phyloP scores from a whole-genome alignment of 2,888 invertebrate genomes.

The Sussaba pulchella region DNA sequence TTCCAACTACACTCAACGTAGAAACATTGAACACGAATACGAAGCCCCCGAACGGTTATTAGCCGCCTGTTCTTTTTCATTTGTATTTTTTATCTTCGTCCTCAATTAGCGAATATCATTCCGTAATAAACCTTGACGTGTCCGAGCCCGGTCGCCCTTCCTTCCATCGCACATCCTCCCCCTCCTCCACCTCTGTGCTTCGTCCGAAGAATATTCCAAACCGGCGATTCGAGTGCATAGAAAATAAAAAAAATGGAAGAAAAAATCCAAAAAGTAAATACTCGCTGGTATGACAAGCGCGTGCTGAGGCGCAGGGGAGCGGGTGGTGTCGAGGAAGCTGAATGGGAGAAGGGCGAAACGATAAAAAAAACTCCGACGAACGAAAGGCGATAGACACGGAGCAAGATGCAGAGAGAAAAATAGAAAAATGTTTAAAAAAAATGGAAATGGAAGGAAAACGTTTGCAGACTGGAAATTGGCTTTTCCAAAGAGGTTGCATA shows the following conservation, averaged over 20 bases:
- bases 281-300: constrained; percentile 36
- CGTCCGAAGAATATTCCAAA: constrained; percentile 8
- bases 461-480: constrained; percentile 70
- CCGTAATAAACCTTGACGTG: constrained; percentile 83
- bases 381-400: constrained; percentile 30
- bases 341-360: constrained; percentile 48
- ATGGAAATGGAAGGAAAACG: constrained; percentile 28
- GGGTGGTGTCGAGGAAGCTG: constrained; percentile 27
- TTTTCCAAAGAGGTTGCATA: constrained; percentile 77
- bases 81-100: constrained; percentile 84
- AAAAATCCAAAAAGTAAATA: constrained; percentile 13
- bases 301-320: background rate
- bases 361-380: constrained; percentile 53
- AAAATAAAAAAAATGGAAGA: constrained; percentile 8
- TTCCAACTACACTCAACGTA: constrained; percentile 17
- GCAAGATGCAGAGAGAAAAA: constrained; percentile 17
- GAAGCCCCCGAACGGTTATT: constrained; percentile 79
- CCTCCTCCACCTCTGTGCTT: background rate
- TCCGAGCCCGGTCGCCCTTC: constrained; percentile 68
- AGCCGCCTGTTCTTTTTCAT: constrained; percentile 80
- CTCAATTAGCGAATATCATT: constrained; percentile 84
- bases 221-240: no score
- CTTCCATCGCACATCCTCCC: background rate
- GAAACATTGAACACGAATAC: constrained; percentile 59
- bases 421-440: constrained; percentile 24